A percentile compares a stretch with the other conserved stretches of the same genome.
Conservation (phyloP, 2,113 vertebrate genomes). For the Casuarius casuarius region DNA sequence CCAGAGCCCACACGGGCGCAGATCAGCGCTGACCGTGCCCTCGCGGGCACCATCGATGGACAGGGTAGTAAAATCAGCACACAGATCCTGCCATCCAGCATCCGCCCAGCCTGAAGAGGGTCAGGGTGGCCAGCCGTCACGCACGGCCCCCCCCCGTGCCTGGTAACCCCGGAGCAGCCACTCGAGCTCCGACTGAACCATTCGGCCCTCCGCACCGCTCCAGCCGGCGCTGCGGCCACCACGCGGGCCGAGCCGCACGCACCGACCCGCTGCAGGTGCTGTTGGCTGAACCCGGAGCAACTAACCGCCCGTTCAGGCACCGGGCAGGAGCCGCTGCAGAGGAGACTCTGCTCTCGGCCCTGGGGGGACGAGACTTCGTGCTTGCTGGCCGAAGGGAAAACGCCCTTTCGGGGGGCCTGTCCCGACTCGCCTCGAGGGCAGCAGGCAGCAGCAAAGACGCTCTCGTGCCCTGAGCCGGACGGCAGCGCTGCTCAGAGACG, state of each 20-base stretch:
- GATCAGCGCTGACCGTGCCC: fast-evolving
- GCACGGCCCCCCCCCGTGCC: fast-evolving
- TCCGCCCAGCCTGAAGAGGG: background rate
- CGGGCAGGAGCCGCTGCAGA: background rate
- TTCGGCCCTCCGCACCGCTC: fast-evolving
- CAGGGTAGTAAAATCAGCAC: background rate
- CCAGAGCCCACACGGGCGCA: fast-evolving
- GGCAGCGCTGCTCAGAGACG: too few species aligned
- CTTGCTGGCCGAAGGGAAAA: background rate
- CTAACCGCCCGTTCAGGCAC: fast-evolving
- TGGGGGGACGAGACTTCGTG: background rate
- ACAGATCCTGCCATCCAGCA: background rate
- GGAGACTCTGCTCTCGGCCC: background rate
- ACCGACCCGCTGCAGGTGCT: background rate
- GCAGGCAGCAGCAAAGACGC: background rate
- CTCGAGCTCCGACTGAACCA: background rate
- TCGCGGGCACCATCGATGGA: too few species aligned
- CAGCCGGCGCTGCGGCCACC: fast-evolving
- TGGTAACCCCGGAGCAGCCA: background rate
- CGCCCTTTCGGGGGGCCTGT: fast-evolving
- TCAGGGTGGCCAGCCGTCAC: fast-evolving
- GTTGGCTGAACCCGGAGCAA: background rate
- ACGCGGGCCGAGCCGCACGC: fast-evolving
- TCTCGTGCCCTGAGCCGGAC: fast-evolving
- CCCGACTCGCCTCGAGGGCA: background rate